phyloP scores from a whole-genome alignment of 2,797 vertebrate species.

The Meda fulgida region DNA sequence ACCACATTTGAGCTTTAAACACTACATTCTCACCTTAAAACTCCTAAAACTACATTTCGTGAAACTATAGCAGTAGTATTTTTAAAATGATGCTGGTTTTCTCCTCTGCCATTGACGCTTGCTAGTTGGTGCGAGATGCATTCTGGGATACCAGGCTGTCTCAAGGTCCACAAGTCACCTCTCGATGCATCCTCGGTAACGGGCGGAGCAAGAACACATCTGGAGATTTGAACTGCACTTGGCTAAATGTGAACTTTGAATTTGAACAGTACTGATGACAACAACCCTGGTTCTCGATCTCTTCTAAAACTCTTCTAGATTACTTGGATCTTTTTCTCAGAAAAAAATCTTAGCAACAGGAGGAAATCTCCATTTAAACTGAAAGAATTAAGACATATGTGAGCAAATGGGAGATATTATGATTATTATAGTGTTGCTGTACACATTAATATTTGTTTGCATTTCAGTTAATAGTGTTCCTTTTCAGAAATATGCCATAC shows the following conservation, averaged over 20 bases:
- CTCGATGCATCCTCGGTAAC: neutral
- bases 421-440: neutral
- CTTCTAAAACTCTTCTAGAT: neutral
- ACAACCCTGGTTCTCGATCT: neutral
- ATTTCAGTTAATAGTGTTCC: constrained; percentile 8
- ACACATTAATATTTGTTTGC: constrained; percentile 8
- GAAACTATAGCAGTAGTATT: too few relatives aligned
- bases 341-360: neutral
- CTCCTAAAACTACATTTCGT: too few relatives aligned
- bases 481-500: neutral
- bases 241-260: too few relatives aligned
- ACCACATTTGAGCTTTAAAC: too few relatives aligned
- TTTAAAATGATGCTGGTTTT: too few relatives aligned
- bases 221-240: too few relatives aligned
- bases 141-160: too few relatives aligned
- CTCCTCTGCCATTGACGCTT: neutral
- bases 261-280: too few relatives aligned
- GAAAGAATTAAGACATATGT: neutral
- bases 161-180: neutral
- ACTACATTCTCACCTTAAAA: too few relatives aligned
- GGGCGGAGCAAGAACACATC: too few relatives aligned
- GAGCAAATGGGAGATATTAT: neutral
- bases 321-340: neutral
- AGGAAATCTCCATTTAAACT: neutral
- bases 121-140: too few relatives aligned